These are phyloP conservation scores for Aulostomus chinensis DNA, from an alignment of 2,797 vertebrate genomes.

Conservation along the genomic window DNA sequence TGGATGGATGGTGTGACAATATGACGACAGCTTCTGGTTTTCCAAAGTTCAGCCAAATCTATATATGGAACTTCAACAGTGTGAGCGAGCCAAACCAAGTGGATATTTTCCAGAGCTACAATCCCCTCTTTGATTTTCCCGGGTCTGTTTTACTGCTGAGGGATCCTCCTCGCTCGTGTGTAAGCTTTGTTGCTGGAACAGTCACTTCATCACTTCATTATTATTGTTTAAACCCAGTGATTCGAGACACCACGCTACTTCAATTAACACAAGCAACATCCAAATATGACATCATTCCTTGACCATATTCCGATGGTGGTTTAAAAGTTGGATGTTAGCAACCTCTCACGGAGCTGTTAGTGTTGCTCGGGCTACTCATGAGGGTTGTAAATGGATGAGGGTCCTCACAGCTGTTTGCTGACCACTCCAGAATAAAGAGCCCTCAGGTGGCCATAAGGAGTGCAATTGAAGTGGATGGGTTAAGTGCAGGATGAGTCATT, in stretches of 20 bases:
- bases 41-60: conserved; percentile 11
- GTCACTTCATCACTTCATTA: no score
- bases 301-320: no score
- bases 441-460: conserved; percentile 63
- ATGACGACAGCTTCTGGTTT: no score
- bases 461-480: conserved; percentile 39
- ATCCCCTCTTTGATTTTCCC: conserved; percentile 28
- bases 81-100: conserved; percentile 11
- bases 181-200: no score
- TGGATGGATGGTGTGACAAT: no score
- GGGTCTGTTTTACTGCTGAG: no score
- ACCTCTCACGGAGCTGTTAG: conserved; percentile 1
- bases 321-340: conserved; percentile 5
- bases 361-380: conserved; percentile 14
- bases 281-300: no score
- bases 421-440: conserved; percentile 60
- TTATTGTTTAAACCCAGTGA: no score
- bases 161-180: no score
- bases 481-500: conserved; percentile 56
- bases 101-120: conserved; percentile 29
- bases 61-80: conserved; percentile 3
- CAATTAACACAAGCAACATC: no score
- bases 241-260: no score
- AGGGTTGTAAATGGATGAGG: conserved; percentile 34
- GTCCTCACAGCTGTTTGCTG: conserved; percentile 65